Evolutionary conservation across 2,888 invertebrate species (phyloP).

Genomic region (Acronicta alni): DNA sequence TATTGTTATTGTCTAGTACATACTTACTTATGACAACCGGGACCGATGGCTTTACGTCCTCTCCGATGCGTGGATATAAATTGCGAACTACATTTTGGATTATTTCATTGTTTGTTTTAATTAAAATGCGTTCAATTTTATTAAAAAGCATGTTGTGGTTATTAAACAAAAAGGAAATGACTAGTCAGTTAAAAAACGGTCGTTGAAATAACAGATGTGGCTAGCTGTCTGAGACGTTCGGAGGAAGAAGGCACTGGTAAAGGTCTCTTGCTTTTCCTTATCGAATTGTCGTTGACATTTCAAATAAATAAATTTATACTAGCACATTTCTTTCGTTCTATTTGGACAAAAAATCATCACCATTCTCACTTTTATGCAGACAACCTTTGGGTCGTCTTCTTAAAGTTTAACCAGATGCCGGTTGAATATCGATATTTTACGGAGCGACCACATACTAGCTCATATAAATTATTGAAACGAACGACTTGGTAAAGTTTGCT

Average conservation of each 20-base stretch:
- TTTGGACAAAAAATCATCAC: not conserved
- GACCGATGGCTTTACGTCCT: no score
- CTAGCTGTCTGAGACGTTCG: constrained; percentile 22
- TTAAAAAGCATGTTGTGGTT: constrained; percentile 1
- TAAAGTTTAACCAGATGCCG: no score
- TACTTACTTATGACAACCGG: no score
- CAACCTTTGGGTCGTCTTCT: no score
- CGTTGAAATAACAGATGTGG: constrained; percentile 20
- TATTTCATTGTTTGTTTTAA: constrained; percentile 12
- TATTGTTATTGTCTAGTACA: no score
- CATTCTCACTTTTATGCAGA: no score
- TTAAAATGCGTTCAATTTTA: constrained; percentile 10
- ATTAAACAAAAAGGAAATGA: constrained; percentile 19
- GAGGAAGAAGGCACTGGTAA: constrained; percentile 38
- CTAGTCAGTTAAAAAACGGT: constrained; percentile 18
- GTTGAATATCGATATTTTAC: no score
- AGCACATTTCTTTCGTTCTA: not conserved
- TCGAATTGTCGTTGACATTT: constrained; percentile 42
- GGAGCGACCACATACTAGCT: no score
- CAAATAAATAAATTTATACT: constrained; percentile 3
- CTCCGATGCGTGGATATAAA: no score
- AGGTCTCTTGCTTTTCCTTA: constrained; percentile 47
- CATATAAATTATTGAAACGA: no score
- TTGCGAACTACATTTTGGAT: not conserved
- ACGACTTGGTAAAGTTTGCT: no score